Evolutionary conservation across 2,113 vertebrate species (phyloP), one percentile per base, ranked within the genome.

Genomic region (Solea senegalensis): DNA sequence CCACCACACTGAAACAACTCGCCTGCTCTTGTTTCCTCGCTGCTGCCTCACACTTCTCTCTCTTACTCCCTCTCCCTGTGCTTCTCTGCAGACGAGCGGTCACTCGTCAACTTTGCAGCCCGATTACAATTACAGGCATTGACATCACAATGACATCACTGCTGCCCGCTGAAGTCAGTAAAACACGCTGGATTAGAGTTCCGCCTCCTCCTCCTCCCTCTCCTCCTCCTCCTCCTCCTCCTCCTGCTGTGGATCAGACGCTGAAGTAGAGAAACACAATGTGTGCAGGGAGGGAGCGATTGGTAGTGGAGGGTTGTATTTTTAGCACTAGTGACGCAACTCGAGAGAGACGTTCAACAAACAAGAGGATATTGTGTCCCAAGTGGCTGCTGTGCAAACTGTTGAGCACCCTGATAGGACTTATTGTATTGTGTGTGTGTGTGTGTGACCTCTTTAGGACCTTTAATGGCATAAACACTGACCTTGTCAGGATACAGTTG

Each of bases 71-170:
- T 14, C 16, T 75, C 82, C 59, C 70, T 21, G 60, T 40, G 76
- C 82, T 72, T 60, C 64, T 59, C 62, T 65, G 72, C 45, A 39
- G 58, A 65, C 7, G 69, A 81, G 74, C 71, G 78, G 53, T 50
- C 78, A 55, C 77, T 65, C 59, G 56, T 55, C 80, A 82, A 82
- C 83, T 83, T 80, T 54, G 73, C 84, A 63, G 83, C 83, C 82
- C 86, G 93, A 94, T 94, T 94, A 95, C 93, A 95, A 94, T 94
- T 91, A 93, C 91, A 86, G 94, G 92, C 90, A 95, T 88, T 97
- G 95, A 96, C 96, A 95, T 98, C 96, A 97, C 90, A 88, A 61
- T 98, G 96, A 98, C 95, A 92, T 97, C 97, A 98, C 92, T 91
- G 89, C 56, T 69, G 72, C 72, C 92, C 74, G 92, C 93, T 89